Percentiles rank a stretch among this genome's conserved stretches.
Evolutionary conservation across 2,113 vertebrate genomes (phyloP).

Genomic region (Apodemus speciosus): DNA sequence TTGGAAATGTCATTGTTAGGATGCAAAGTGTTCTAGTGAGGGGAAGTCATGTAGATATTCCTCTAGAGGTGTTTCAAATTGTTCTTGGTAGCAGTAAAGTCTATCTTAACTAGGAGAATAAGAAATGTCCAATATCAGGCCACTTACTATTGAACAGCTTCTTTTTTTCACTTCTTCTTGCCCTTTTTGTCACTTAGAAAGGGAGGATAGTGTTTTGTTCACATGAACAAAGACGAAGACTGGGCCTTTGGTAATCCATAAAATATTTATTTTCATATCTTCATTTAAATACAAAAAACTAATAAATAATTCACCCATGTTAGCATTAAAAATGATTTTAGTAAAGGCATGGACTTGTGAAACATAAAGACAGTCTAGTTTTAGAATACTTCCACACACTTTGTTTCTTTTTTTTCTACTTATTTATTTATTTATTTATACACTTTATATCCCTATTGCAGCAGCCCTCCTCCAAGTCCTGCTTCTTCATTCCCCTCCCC

Average conservation of each 20-base stretch:
- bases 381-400: background rate
- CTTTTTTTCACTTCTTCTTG: background rate
- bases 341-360: background rate
- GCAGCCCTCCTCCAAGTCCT: no score
- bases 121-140: background rate
- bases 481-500: no score
- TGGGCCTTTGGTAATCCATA: background rate
- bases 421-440: no score
- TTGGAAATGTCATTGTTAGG: background rate
- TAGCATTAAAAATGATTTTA: slow-evolving; percentile 30
- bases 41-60: background rate
- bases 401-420: background rate
- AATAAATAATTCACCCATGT: slow-evolving; percentile 29
- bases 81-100: background rate
- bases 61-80: background rate
- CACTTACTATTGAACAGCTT: background rate
- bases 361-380: slow-evolving; percentile 1
- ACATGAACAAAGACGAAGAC: background rate
- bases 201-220: background rate
- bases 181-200: background rate
- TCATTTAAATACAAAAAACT: background rate
- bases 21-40: background rate
- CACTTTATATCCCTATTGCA: no score
- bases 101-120: background rate
- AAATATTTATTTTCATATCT: background rate